Evolutionary conservation across 2,113 vertebrate species (phyloP), one percentile per base, ranked within the genome.

Genomic region (Gobius niger): DNA sequence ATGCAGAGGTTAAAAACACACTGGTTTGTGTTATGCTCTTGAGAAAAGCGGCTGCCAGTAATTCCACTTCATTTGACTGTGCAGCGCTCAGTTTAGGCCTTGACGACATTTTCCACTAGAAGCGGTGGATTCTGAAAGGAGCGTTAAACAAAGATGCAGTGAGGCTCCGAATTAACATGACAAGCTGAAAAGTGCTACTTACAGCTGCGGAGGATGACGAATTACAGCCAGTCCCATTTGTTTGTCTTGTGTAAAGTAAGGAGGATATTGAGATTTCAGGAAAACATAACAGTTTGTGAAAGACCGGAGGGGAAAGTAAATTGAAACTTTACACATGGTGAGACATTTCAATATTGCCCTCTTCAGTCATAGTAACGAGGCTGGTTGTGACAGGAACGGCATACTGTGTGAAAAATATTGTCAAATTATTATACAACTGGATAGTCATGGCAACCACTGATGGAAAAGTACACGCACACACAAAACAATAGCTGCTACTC

Each of bases 1-100:
- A 81, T 84, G 79, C 65, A 59, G 77, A 82, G 85, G 86, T 78
- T 78, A 79, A 60, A 87, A 83, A 83, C 86, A 81, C 83, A 77
- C 80, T 49, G 65, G 65, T 85, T 77, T 13, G 53, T 82, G 74
- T 77, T 76, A 65, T 78, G 72, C 82, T 65, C 57, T 65, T 61
- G 63, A 78, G 74, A 82, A 78, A 49, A 44, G 19, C 11, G 60
- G 41, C 54, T 7, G 19, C 78, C 71, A 49, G 60, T 65, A 73
- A 67, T 18, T 7, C 46, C 40, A 60, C 34, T 15, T 49, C 34
- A 66, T 65, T 19, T 52, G 77, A 68, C 44, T 11, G 5, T 24
- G 11, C 49, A 44, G 9, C 44, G 68, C 65, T 75, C 46, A 44
- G 41, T 54, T 70, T 61, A 41, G 15, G 18, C 15, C 62, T 42